A percentile compares a stretch with the other conserved stretches of the same genome.
These are phyloP conservation scores for Telmatochromis bifrenatus DNA, from an alignment of 2,113 vertebrate species.

Conservation along the genomic window DNA sequence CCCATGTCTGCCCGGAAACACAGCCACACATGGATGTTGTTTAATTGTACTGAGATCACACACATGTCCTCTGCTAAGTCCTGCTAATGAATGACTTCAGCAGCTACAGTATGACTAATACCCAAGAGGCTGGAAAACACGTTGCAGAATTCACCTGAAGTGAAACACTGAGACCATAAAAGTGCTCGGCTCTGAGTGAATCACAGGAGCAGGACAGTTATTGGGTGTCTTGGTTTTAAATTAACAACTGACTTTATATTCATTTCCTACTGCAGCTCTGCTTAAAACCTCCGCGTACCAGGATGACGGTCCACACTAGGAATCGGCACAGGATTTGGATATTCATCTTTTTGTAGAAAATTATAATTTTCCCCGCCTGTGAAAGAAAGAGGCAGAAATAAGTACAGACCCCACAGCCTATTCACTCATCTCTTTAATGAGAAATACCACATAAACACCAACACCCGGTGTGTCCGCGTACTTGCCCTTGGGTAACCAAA, in stretches of 20 bases:
- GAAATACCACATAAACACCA: conserved; percentile 17
- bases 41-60: conserved; percentile 37
- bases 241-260: not conserved
- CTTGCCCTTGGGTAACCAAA: conserved; percentile 53
- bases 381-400: conserved; percentile 15
- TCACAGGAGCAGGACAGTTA: not conserved
- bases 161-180: not conserved
- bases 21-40: conserved; percentile 47
- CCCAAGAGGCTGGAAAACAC: not conserved
- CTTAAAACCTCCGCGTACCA: conserved; percentile 67
- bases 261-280: not conserved
- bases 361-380: conserved; percentile 74
- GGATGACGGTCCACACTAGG: conserved; percentile 72
- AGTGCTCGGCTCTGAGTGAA: not conserved
- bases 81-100: conserved; percentile 35
- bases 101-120: conserved; percentile 23
- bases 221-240: conserved; percentile 11
- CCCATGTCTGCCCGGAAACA: conserved; percentile 60
- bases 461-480: not conserved
- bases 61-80: conserved; percentile 17
- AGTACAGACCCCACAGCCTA: not conserved
- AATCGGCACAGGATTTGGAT: conserved; percentile 72
- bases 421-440: conserved; percentile 20
- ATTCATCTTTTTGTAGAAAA: conserved; percentile 66
- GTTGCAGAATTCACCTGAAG: not conserved